phyloP scores from a whole-genome alignment of 1,140 invertebrate species.

The Procambarus clarkii region DNA sequence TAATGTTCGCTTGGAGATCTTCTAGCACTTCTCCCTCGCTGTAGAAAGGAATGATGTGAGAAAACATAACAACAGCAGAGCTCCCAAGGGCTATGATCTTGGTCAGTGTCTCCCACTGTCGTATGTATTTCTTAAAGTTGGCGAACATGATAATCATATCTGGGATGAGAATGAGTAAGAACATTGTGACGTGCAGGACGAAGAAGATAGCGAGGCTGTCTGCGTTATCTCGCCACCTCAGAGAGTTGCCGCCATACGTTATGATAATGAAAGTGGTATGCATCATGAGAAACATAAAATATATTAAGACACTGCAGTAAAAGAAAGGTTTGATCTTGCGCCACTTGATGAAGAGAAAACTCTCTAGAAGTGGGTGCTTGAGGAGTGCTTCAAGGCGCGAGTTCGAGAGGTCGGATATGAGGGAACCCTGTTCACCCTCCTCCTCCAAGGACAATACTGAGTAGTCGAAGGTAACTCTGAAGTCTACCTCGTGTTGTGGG shows the following conservation, averaged over 20 bases:
- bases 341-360: slow-evolving; percentile 89
- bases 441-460: slow-evolving; percentile 43
- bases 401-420: slow-evolving; percentile 60
- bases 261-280: slow-evolving; percentile 69
- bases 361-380: slow-evolving; percentile 86
- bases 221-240: slow-evolving; percentile 6
- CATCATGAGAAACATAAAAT: slow-evolving; percentile 82
- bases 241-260: slow-evolving; percentile 28
- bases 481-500: slow-evolving; percentile 60
- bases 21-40: no score
- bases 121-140: slow-evolving; percentile 66
- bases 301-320: slow-evolving; percentile 84
- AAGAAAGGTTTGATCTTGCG: slow-evolving; percentile 84
- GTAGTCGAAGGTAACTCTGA: slow-evolving; percentile 64
- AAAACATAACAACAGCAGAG: slow-evolving; percentile 63
- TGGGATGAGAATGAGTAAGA: slow-evolving; percentile 58
- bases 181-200: slow-evolving; percentile 33
- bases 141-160: slow-evolving; percentile 67
- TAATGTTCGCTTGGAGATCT: neutral
- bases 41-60: neutral
- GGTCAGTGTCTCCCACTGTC: slow-evolving; percentile 67
- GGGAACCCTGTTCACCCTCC: slow-evolving; percentile 56
- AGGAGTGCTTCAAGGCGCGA: slow-evolving; percentile 77
- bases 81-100: slow-evolving; percentile 55
- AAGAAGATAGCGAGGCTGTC: slow-evolving; percentile 28